Evolutionary conservation across 2,888 invertebrate genomes (phyloP).

Genomic region (Diarsia dahlii): DNA sequence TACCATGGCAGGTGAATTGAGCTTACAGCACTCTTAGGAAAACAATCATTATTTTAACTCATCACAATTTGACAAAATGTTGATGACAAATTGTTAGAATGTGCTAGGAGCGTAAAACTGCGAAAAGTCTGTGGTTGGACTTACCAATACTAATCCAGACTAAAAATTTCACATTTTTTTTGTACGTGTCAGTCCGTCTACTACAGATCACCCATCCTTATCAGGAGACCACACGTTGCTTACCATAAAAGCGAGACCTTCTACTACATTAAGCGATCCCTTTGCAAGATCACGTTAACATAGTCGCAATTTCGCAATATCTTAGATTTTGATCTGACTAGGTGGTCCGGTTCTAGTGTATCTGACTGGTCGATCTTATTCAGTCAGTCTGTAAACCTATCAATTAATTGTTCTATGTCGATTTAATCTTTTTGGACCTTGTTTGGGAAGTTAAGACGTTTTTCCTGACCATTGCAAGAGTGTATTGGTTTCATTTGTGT

Average conservation of each 20-base stretch:
- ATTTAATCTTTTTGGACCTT: slow-evolving; percentile 46
- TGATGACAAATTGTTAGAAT: no score
- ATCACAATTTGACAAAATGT: no score
- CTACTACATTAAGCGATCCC: slow-evolving; percentile 54
- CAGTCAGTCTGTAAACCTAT: slow-evolving; percentile 57
- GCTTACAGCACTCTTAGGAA: neutral
- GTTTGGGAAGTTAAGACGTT: slow-evolving; percentile 17
- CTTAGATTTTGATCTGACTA: slow-evolving; percentile 62
- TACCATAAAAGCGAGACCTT: slow-evolving; percentile 38
- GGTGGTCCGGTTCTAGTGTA: slow-evolving; percentile 60
- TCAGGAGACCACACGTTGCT: slow-evolving; percentile 38
- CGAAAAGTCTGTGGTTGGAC: no score
- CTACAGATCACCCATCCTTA: slow-evolving; percentile 18
- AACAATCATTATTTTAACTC: no score
- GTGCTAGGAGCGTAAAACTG: no score
- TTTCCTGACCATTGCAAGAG: slow-evolving; percentile 1
- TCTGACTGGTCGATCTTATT: slow-evolving; percentile 60
- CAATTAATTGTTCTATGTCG: slow-evolving; percentile 62
- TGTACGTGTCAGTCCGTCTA: neutral
- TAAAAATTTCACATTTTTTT: neutral
- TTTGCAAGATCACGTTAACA: slow-evolving; percentile 56
- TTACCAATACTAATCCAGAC: neutral
- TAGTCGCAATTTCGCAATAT: slow-evolving; percentile 59
- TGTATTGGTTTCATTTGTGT: neutral
- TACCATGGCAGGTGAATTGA: no score